A percentile compares a stretch with the other conserved stretches of the same genome.
Conservation (phyloP, 2,113 vertebrate species). For the Hippocampus comes region DNA sequence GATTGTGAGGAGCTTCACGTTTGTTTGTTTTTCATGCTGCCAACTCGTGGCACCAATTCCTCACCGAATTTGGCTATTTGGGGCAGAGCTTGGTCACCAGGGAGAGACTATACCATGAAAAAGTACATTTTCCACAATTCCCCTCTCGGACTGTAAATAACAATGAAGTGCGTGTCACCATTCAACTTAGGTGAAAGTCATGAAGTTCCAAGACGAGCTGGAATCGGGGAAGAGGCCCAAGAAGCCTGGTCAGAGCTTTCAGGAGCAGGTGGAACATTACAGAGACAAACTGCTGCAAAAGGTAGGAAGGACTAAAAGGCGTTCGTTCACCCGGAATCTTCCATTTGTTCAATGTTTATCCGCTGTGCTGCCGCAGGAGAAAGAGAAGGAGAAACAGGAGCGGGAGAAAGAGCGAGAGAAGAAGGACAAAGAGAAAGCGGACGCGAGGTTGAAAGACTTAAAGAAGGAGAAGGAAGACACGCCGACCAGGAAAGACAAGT, state of each 20-base stretch:
- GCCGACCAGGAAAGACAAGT: constrained; percentile 94
- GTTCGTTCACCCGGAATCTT: too few relatives aligned
- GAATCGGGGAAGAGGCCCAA: constrained; percentile 97
- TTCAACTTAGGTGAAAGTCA: constrained; percentile 87
- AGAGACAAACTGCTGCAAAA: constrained; percentile 95
- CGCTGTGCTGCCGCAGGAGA: constrained; percentile 76
- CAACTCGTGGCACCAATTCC: too few relatives aligned
- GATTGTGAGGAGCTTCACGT: too few relatives aligned
- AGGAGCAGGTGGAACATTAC: constrained; percentile 98
- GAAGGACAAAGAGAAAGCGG: constrained; percentile 83
- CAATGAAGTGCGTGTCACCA: not conserved
- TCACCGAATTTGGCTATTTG: too few relatives aligned
- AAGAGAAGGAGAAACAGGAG: constrained; percentile 91
- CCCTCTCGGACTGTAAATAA: not conserved
- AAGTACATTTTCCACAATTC: not conserved
- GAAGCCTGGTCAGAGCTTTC: constrained; percentile 91
- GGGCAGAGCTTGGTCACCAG: too few relatives aligned
- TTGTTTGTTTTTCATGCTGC: too few relatives aligned
- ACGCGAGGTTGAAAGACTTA: constrained; percentile 83
- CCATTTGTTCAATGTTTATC: too few relatives aligned
- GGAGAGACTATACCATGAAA: too few relatives aligned
- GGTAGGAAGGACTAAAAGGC: constrained; percentile 58
- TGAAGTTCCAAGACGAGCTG: constrained; percentile 99
- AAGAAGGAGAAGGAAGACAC: constrained; percentile 87
- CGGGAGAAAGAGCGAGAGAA: constrained; percentile 91